Evolutionary conservation across 1,140 invertebrate genomes (phyloP), one percentile per base, ranked within the genome.

Genomic region (Saccostrea glomerata): DNA sequence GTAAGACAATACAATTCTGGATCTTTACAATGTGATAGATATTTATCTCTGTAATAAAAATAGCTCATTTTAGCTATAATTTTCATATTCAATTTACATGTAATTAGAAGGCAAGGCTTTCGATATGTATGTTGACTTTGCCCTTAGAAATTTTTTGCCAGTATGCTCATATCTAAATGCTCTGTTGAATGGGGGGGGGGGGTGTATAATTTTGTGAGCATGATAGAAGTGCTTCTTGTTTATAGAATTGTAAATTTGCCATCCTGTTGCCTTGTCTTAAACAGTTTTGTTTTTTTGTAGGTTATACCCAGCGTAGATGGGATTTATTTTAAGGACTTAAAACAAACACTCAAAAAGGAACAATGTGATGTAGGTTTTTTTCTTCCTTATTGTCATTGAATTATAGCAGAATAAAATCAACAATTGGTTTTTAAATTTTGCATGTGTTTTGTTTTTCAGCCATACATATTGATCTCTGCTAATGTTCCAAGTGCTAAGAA

Each of bases 401-500:
- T 20, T 63, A 17, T 58, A 58, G 40, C 0, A 23, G 30, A 11
- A 82, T 30, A 30, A 23, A 36, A n/a, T 82, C 9, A 36, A 4
- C 17, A 40, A 23, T 30, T 13, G 30, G 36, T 13, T 4, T 82
- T 9, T 13, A 12, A 82, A 30, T 82, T 15, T 82, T 82, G 13
- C 4, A 13, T n/a, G 0, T 82, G 11, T 11, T 5, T 56, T 86
- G 55, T 90, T 7, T 91, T 94, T 86, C 91, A 96, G 96, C 96
- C 98, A 0, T 98, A 98, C 0, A 97, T 99, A 90, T 95, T 99
- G 83, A 96, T 99, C 0, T 99, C 99, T 2, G 99, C 99, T 0
- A 99, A 99, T 96, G 98, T 99, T 47, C 99, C 99, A 0, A 98
- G 98, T 13, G 98, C 99, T 9, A 99, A 99, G 94, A 99, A 99